Evolutionary conservation across 2,888 invertebrate genomes (phyloP).

Genomic region (Spicauda simplicius): DNA sequence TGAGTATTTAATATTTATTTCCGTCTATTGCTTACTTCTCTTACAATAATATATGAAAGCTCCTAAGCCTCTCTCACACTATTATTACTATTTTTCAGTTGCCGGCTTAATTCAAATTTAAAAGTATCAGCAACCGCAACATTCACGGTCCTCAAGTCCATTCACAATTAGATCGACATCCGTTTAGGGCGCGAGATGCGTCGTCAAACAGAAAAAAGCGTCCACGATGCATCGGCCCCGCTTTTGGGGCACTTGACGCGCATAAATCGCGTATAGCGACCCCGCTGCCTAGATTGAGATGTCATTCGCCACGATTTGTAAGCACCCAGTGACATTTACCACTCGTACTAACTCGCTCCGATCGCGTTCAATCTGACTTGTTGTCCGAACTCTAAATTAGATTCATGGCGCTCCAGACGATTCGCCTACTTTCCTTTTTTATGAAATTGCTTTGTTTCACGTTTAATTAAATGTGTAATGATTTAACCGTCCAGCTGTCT

Average conservation of each 20-base stretch:
- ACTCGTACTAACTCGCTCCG: conserved; percentile 40
- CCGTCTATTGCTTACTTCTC: no score
- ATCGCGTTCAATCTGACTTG: conserved; percentile 23
- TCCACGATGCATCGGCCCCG: conserved; percentile 35
- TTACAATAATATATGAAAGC: no score
- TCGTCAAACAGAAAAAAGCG: conserved; percentile 15
- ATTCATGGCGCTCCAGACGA: conserved; percentile 7
- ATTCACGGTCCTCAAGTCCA: neutral
- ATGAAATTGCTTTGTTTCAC: neutral
- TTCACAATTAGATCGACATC: neutral
- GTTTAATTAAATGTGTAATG: neutral
- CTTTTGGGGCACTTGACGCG: conserved; percentile 48
- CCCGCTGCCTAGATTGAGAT: conserved; percentile 57
- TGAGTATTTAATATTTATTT: no score
- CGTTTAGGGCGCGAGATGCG: conserved; percentile 18
- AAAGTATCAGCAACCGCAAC: no score
- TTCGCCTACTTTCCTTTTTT: neutral
- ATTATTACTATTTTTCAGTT: no score
- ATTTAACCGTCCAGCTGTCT: no score
- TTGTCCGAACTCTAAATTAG: conserved; percentile 28
- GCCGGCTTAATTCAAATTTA: no score
- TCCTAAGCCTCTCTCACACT: no score
- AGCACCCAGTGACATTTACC: conserved; percentile 48
- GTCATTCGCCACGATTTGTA: conserved; percentile 55
- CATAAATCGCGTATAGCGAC: conserved; percentile 47